Conservation (phyloP, 2,888 invertebrate species). For the Lasius platythorax region DNA sequence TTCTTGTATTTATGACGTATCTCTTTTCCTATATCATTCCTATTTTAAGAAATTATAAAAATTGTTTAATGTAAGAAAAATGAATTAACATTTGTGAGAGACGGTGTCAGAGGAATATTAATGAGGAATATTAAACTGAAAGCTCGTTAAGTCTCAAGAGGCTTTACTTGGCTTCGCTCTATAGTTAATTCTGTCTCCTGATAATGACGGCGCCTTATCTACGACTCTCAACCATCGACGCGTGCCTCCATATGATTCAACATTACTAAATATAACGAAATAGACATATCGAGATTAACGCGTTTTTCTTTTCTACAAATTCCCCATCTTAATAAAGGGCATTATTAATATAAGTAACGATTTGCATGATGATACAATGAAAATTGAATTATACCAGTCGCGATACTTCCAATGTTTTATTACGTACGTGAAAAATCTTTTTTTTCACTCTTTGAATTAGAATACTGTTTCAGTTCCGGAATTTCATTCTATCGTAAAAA, state of each 20-base stretch:
- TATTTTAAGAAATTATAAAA: neutral
- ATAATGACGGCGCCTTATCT: conserved; percentile 64
- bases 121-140: conserved; percentile 39
- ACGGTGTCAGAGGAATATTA: neutral
- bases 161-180: conserved; percentile 63
- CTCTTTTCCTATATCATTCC: neutral
- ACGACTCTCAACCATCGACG: conserved; percentile 49
- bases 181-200: conserved; percentile 68
- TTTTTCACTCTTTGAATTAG: neutral
- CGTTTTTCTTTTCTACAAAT: neutral
- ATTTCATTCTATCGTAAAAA: neutral
- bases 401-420: neutral
- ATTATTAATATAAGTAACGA: neutral
- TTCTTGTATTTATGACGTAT: neutral
- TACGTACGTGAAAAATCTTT: neutral
- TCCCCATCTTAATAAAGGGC: neutral
- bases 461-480: neutral
- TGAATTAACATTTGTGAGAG: neutral
- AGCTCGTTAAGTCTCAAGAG: conserved; percentile 36
- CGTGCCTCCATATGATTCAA: neutral
- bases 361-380: too few species aligned
- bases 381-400: neutral
- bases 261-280: conserved; percentile 8
- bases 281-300: neutral
- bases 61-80: neutral